These are phyloP conservation scores for Hemicentrotus pulcherrimus DNA, from an alignment of 35 echinoderm and acorn worm genomes.

Conservation along the genomic window DNA sequence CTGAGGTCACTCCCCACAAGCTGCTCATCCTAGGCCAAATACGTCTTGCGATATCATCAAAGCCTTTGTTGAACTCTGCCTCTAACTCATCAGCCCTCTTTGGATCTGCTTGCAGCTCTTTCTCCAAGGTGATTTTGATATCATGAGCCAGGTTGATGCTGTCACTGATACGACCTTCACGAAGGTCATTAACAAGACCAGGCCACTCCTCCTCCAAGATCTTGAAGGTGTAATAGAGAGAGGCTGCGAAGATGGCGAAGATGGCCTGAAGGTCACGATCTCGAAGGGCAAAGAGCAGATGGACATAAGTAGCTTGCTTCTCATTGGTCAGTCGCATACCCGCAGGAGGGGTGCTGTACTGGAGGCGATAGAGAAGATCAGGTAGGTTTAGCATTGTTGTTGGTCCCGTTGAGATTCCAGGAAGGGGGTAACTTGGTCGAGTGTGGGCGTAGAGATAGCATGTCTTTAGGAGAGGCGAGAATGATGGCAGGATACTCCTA, in stretches of 20 bases:
- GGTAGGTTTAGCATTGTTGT: not conserved
- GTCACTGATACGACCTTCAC: conserved; percentile 33
- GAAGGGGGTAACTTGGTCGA: not conserved
- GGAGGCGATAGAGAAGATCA: not conserved
- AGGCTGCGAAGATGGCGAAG: conserved; percentile 42
- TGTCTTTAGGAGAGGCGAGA: conserved; percentile 48
- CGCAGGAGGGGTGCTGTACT: conserved; percentile 41
- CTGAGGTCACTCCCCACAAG: conserved; percentile 37
- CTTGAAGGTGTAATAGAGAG: conserved; percentile 48
- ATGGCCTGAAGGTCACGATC: conserved; percentile 43
- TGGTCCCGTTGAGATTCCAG: conserved; percentile 3
- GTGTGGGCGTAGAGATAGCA: conserved; percentile 47
- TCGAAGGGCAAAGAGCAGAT: conserved; percentile 64
- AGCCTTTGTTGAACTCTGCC: conserved; percentile 70
- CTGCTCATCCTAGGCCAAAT: conserved; percentile 60
- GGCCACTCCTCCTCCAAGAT: conserved; percentile 58
- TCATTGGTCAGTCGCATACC: conserved; percentile 49
- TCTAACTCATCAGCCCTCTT: conserved; percentile 52
- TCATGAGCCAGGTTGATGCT: conserved; percentile 35
- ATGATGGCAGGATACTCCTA: not conserved
- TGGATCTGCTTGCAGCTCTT: conserved; percentile 38
- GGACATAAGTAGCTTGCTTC: conserved; percentile 51
- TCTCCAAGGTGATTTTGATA: conserved; percentile 27
- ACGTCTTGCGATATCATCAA: conserved; percentile 57
- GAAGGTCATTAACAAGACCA: conserved; percentile 45